These are phyloP conservation scores for Euplagia quadripunctaria DNA, from an alignment of 2,888 invertebrate genomes.

Conservation along the genomic window DNA sequence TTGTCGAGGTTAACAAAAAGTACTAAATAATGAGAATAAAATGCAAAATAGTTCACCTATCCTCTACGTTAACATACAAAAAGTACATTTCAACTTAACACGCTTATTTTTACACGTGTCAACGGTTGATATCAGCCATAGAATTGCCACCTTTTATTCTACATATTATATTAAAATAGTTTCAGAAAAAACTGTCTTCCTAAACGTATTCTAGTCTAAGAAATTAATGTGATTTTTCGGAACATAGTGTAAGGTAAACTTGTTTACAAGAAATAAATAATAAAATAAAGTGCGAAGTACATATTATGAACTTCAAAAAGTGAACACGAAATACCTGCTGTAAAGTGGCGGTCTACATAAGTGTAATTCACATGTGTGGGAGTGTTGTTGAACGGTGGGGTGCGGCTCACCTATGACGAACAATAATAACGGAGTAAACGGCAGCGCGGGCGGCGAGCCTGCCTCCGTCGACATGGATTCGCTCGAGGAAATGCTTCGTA, in stretches of 20 bases:
- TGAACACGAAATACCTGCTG: slow-evolving; percentile 27
- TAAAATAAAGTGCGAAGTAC: slow-evolving; percentile 35
- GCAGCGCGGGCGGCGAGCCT: slow-evolving; percentile 88
- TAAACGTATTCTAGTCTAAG: slow-evolving; percentile 57
- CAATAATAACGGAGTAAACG: slow-evolving; percentile 88
- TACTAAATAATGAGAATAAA: no score
- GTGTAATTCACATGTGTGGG: slow-evolving; percentile 57
- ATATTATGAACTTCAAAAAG: slow-evolving; percentile 35
- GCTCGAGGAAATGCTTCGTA: slow-evolving; percentile 92
- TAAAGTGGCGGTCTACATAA: slow-evolving; percentile 55
- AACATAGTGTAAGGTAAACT: slow-evolving; percentile 14
- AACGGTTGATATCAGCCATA: slow-evolving; percentile 8
- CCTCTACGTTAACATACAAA: not conserved
- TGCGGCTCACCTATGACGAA: slow-evolving; percentile 87
- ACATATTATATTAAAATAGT: slow-evolving; percentile 8
- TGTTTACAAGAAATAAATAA: slow-evolving; percentile 17
- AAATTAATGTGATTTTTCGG: slow-evolving; percentile 38
- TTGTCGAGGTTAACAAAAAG: no score
- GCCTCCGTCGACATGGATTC: slow-evolving; percentile 91
- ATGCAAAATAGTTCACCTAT: not conserved
- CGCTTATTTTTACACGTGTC: not conserved
- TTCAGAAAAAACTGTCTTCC: slow-evolving; percentile 55
- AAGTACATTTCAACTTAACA: not conserved
- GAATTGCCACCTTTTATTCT: not conserved
- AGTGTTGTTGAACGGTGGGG: slow-evolving; percentile 58